phyloP scores from a whole-genome alignment of 2,113 vertebrate genomes.

The Platichthys flesus region DNA sequence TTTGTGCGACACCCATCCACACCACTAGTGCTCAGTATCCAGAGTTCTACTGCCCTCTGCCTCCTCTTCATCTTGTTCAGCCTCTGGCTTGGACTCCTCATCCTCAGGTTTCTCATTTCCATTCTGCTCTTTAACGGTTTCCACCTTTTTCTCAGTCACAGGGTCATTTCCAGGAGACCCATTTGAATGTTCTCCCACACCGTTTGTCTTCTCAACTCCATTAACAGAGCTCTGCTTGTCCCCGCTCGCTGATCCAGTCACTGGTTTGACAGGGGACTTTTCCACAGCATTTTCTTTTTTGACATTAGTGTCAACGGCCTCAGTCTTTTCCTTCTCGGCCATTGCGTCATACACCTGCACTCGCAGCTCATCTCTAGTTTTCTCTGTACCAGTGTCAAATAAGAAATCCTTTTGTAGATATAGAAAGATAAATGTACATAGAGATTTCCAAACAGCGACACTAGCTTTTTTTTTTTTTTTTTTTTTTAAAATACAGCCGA shows the following conservation, averaged over 20 bases:
- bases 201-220: slow-evolving; percentile 11
- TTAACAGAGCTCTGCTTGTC: neutral
- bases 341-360: slow-evolving; percentile 96
- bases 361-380: slow-evolving; percentile 94
- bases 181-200: neutral
- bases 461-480: too few relatives aligned
- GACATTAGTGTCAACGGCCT: neutral
- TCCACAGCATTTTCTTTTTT: slow-evolving; percentile 16
- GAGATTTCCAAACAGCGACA: neutral
- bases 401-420: neutral
- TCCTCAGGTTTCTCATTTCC: slow-evolving; percentile 20
- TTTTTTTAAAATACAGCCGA: too few relatives aligned
- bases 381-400: slow-evolving; percentile 83
- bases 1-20: slow-evolving; percentile 21
- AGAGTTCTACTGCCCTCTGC: slow-evolving; percentile 60
- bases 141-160: slow-evolving; percentile 27
- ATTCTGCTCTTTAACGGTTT: slow-evolving; percentile 48
- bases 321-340: slow-evolving; percentile 84
- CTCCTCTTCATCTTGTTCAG: slow-evolving; percentile 16
- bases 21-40: slow-evolving; percentile 31
- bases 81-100: slow-evolving; percentile 11
- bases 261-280: neutral
- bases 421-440: neutral
- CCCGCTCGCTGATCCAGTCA: neutral
- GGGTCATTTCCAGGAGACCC: slow-evolving; percentile 18